Evolutionary conservation across 2,888 invertebrate species (phyloP).

Genomic region (Dryocosmus kuriphilus): DNA sequence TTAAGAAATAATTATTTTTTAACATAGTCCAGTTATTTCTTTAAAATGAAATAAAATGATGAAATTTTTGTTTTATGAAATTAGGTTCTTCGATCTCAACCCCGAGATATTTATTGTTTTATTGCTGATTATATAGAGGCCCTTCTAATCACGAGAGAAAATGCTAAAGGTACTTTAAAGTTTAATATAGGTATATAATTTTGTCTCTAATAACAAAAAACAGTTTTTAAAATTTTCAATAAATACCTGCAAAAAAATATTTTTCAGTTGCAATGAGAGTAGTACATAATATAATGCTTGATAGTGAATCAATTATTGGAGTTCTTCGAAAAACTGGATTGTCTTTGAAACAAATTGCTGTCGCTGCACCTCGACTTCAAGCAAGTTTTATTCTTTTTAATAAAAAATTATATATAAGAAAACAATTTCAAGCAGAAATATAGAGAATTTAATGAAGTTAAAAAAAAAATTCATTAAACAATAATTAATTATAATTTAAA

Average conservation of each 20-base stretch:
- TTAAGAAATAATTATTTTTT: neutral
- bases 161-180: conserved; percentile 73
- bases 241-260: neutral
- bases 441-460: neutral
- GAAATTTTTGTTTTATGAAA: neutral
- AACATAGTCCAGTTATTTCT: conserved; percentile 20
- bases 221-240: too few relatives aligned
- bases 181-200: neutral
- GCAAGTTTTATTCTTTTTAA: conserved; percentile 51
- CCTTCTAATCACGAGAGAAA: conserved; percentile 83
- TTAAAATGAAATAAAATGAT: neutral
- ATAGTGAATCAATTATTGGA: conserved; percentile 68
- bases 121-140: conserved; percentile 85
- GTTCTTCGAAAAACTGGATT: conserved; percentile 67
- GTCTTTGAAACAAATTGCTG: conserved; percentile 66
- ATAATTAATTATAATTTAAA: neutral
- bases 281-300: conserved; percentile 67
- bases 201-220: too few relatives aligned
- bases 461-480: neutral
- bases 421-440: neutral
- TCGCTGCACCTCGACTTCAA: conserved; percentile 67
- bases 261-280: conserved; percentile 68
- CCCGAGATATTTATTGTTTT: conserved; percentile 82
- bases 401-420: neutral
- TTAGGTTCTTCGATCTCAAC: conserved; percentile 85